A percentile compares a stretch with the other conserved stretches of the same genome.
These are phyloP conservation scores for Bombyx huttoni DNA, from an alignment of 2,888 invertebrate genomes.

Conservation along the genomic window DNA sequence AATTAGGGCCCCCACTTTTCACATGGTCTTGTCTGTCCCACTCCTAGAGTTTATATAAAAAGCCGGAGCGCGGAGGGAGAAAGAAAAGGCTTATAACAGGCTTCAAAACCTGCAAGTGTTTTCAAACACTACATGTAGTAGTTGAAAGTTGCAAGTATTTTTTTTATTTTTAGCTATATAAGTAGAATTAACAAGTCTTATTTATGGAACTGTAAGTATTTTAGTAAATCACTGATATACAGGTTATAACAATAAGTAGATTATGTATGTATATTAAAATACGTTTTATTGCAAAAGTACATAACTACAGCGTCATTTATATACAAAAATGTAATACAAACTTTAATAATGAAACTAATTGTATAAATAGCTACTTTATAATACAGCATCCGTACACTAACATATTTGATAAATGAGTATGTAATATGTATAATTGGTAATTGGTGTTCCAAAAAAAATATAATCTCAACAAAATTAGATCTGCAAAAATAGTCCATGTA, in stretches of 20 bases:
- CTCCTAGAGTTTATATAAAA: too few species aligned
- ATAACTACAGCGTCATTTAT: slow-evolving; percentile 66
- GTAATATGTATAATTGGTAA: background rate
- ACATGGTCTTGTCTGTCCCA: too few species aligned
- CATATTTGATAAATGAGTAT: slow-evolving; percentile 3
- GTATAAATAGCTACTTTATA: slow-evolving; percentile 35
- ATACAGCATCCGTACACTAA: slow-evolving; percentile 20
- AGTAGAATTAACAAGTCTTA: too few species aligned
- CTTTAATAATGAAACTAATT: slow-evolving; percentile 33
- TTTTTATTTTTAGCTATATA: too few species aligned
- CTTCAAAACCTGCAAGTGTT: too few species aligned
- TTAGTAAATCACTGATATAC: slow-evolving; percentile 7
- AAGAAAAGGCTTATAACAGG: too few species aligned
- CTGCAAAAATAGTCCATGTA: too few species aligned
- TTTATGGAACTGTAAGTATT: background rate
- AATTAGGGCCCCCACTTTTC: too few species aligned
- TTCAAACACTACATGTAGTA: too few species aligned
- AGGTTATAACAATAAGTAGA: slow-evolving; percentile 35
- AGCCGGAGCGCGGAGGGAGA: too few species aligned
- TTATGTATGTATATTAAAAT: slow-evolving; percentile 50
- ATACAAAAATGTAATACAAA: slow-evolving; percentile 67
- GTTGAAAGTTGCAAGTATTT: too few species aligned
- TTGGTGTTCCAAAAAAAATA: background rate
- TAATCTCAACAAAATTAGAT: background rate
- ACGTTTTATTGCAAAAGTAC: slow-evolving; percentile 69